Conservation (phyloP, 64 coral and sea anemone genomes). For the Montipora capricornis region DNA sequence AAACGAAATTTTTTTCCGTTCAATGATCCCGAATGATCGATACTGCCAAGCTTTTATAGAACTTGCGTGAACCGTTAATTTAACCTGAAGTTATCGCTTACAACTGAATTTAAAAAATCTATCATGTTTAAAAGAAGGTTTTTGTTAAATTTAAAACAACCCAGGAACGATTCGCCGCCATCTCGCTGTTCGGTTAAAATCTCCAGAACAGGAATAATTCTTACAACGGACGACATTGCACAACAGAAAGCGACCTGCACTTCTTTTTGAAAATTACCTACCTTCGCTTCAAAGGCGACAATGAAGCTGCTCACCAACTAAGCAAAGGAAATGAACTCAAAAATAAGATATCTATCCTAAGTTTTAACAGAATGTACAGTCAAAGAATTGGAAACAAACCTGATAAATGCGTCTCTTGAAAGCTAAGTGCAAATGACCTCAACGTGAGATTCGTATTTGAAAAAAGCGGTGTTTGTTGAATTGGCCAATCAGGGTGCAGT, state of each 20-base stretch:
- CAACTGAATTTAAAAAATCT: too few species aligned
- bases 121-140: too few species aligned
- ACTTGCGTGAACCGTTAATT: too few species aligned
- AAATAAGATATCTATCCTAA: neutral
- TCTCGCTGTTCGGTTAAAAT: neutral
- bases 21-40: too few species aligned
- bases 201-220: neutral
- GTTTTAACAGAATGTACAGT: neutral
- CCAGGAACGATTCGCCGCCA: neutral
- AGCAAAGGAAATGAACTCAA: neutral
- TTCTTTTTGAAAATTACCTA: neutral
- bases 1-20: too few species aligned
- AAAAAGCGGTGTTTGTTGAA: constrained; percentile 49
- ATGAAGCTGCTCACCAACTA: neutral
- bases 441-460: constrained; percentile 58
- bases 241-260: too few species aligned
- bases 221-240: too few species aligned
- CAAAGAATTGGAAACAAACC: constrained; percentile 17
- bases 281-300: neutral
- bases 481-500: constrained; percentile 67
- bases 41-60: too few species aligned
- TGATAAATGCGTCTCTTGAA: neutral
- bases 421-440: neutral
- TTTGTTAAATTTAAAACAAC: too few species aligned
- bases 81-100: too few species aligned